phyloP scores from a whole-genome alignment of 2,113 vertebrate genomes.

The Boulengeromyrus knoepffleri region DNA sequence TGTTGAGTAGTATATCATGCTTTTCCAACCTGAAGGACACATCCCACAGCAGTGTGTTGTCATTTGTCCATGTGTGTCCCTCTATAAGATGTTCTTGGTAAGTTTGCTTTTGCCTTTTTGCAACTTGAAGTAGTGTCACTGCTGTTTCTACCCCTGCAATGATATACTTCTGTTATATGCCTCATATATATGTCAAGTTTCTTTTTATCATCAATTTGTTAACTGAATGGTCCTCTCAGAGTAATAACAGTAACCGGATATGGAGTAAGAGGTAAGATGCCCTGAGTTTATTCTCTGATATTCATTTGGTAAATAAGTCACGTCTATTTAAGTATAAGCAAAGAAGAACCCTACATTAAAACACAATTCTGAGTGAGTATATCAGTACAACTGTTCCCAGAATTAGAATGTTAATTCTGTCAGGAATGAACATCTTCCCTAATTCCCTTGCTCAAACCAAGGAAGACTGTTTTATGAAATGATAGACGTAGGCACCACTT shows the following conservation, averaged over 20 bases:
- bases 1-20: not conserved
- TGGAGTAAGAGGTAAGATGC: not conserved
- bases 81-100: not conserved
- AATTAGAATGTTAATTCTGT: not conserved
- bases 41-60: not conserved
- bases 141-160: not conserved
- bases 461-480: not conserved
- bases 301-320: not conserved
- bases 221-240: not conserved
- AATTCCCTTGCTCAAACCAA: not conserved
- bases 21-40: not conserved
- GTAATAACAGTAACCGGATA: not conserved
- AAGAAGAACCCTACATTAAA: not conserved
- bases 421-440: not conserved
- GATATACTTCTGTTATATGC: not conserved
- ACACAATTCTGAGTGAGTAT: not conserved
- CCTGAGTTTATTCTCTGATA: not conserved
- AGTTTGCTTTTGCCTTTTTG: not conserved
- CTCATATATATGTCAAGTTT: not conserved
- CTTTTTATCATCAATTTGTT: not conserved
- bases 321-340: not conserved
- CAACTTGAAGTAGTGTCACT: not conserved
- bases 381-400: not conserved
- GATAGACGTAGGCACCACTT: not conserved
- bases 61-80: not conserved